Base-by-base conservation (phyloP, 1,140 invertebrate genomes). In the Trichonephila clavata region DNA sequence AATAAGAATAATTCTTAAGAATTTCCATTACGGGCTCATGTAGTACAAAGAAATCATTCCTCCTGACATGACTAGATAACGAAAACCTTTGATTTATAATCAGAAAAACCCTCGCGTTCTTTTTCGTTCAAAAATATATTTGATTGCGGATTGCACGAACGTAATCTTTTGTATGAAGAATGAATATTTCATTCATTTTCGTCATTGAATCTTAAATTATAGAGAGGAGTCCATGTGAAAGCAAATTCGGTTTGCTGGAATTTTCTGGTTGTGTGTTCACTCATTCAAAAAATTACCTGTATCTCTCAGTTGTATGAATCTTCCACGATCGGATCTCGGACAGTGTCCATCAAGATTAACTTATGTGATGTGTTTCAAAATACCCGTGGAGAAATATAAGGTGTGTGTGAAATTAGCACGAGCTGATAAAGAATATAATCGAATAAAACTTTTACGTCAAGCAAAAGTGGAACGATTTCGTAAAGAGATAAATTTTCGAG, bases 131-230 rank as follows among this genome's bases (percentile, higher is more conserved):
- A 39, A 77, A 77, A 32, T 16, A 20, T 14, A 18, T 18, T 20
- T 18, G 27, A 77, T 77, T 77, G 18, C 0, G 32, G 32, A 39
- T 4, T 2, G 27, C 71, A 77, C 27, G 71, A 77, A 32, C 13
- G 18, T 18, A 32, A 39, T 77, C 18, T 39, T 77, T 32, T 32
- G 16, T 77, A 18, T 3, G 24, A 39, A 77, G 5, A 39, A 39
- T 77, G 71, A 77, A 77, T 77, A 77, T 77, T 77, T 77, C 27
- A 71, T 71, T 24, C 27, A 24, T 39, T 77, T 77, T 77, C 18
- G 16, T 77, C 27, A 77, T 77, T 18, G 5, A 20, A 63, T 50
- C 14, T 61, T 39, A 39, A 39, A 39, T 39, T 39, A 39, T 39
- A 5, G 61, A 21, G 16, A 63, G 61, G 6, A 63, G 61, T 84